These are phyloP conservation scores for Listrodromus nycthemerus DNA, from an alignment of 2,888 invertebrate species.

Conservation along the genomic window DNA sequence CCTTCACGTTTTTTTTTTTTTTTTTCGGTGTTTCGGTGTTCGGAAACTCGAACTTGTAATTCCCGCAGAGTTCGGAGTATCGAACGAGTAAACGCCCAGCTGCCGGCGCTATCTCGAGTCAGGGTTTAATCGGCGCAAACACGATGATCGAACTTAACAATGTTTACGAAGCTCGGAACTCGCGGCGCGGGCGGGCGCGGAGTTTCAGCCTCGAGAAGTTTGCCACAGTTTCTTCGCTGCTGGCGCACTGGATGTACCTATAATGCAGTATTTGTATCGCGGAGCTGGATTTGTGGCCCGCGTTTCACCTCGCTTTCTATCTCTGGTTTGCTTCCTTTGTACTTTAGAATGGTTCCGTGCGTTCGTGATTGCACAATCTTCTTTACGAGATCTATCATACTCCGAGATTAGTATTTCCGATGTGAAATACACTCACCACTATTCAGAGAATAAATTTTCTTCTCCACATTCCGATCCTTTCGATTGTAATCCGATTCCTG, in stretches of 20 bases:
- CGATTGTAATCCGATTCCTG: no score
- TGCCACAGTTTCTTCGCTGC: constrained; percentile 50
- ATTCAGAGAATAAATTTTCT: background rate
- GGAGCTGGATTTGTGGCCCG: constrained; percentile 25
- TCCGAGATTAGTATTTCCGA: constrained; percentile 17
- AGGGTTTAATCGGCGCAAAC: constrained; percentile 66
- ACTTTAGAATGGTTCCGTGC: constrained; percentile 36
- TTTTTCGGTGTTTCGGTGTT: constrained; percentile 38
- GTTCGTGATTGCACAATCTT: constrained; percentile 51
- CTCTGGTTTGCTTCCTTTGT: constrained; percentile 7
- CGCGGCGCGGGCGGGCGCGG: constrained; percentile 10
- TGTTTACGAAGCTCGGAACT: constrained; percentile 67
- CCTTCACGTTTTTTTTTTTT: background rate
- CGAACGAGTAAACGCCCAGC: constrained; percentile 26
- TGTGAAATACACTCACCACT: constrained; percentile 5
- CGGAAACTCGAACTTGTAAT: constrained; percentile 45
- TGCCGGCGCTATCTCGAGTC: constrained; percentile 42
- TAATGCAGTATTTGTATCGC: constrained; percentile 5
- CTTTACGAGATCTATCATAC: constrained; percentile 5
- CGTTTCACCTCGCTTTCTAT: constrained; percentile 4
- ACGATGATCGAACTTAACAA: constrained; percentile 69
- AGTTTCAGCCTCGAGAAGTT: constrained; percentile 47
- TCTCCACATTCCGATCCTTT: no score
- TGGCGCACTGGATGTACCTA: background rate
- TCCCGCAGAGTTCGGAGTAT: constrained; percentile 14